Percentiles rank a stretch among this genome's conserved stretches.
Evolutionary conservation across 2,113 vertebrate genomes (phyloP).

Genomic region (Myxocyprinus asiaticus): DNA sequence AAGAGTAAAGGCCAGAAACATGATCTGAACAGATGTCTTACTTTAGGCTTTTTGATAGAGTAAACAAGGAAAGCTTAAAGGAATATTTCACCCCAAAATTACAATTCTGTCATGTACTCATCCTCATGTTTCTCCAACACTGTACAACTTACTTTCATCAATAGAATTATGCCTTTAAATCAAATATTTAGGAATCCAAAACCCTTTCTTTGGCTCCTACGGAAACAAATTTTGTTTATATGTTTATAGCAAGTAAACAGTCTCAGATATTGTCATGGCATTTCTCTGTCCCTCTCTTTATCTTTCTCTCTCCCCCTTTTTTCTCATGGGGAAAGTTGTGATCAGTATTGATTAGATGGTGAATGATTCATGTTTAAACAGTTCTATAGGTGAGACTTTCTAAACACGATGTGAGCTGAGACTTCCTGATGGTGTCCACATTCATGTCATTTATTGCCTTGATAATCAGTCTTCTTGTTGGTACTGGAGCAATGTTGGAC

Average conservation of each 20-base stretch:
- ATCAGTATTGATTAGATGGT: slow-evolving; percentile 39
- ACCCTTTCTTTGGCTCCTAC: neutral
- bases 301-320: slow-evolving; percentile 19
- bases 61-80: too few species aligned
- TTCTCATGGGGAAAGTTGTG: slow-evolving; percentile 16
- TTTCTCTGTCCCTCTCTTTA: slow-evolving; percentile 11
- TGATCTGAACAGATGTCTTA: too few species aligned
- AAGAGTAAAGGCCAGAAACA: too few species aligned
- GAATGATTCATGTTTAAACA: slow-evolving; percentile 25
- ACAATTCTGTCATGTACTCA: too few species aligned
- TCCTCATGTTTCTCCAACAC: too few species aligned
- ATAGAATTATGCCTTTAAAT: neutral
- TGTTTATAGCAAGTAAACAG: neutral
- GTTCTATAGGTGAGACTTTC: slow-evolving; percentile 28
- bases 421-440: neutral
- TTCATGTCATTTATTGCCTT: slow-evolving; percentile 17
- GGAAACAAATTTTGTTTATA: too few species aligned
- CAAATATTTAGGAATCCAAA: neutral
- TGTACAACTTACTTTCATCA: too few species aligned
- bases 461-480: slow-evolving; percentile 17
- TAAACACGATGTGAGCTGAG: neutral
- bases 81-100: too few species aligned
- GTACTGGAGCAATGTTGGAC: slow-evolving; percentile 10
- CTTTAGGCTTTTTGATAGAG: too few species aligned
- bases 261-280: slow-evolving; percentile 1